phyloP scores from a whole-genome alignment of 2,113 vertebrate genomes.

The Electrona antarctica region DNA sequence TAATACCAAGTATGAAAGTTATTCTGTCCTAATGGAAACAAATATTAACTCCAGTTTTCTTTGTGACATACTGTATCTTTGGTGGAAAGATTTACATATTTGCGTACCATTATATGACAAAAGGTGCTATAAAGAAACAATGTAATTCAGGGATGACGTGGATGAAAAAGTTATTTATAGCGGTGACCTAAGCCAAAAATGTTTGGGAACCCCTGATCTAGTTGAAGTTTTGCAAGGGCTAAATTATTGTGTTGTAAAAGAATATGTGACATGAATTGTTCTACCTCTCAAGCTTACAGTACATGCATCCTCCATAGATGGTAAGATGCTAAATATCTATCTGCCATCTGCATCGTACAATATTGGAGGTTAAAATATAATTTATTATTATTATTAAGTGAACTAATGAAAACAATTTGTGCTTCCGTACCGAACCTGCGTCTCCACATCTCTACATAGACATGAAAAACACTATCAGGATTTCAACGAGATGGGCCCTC shows the following conservation, averaged over 20 bases:
- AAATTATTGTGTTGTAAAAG: background rate
- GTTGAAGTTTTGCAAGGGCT: background rate
- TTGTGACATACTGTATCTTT: too few species aligned
- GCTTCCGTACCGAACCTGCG: background rate
- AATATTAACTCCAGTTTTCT: too few species aligned
- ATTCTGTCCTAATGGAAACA: too few species aligned
- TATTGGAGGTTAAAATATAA: background rate
- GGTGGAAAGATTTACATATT: too few species aligned
- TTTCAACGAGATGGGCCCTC: conserved; percentile 33
- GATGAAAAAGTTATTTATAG: too few species aligned
- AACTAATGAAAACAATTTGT: too few species aligned
- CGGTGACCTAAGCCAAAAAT: too few species aligned
- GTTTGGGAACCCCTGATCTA: too few species aligned
- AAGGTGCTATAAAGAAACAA: too few species aligned
- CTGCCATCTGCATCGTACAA: background rate
- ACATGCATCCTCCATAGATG: background rate
- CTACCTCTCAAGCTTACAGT: background rate
- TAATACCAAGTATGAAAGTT: too few species aligned
- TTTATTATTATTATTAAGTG: background rate
- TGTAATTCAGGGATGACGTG: too few species aligned
- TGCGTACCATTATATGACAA: too few species aligned
- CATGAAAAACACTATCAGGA: conserved; percentile 33
- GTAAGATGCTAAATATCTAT: background rate
- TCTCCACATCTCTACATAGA: conserved; percentile 39
- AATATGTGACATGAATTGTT: background rate